phyloP scores from a whole-genome alignment of 2,113 vertebrate species.

The Chaetodon trifascialis region DNA sequence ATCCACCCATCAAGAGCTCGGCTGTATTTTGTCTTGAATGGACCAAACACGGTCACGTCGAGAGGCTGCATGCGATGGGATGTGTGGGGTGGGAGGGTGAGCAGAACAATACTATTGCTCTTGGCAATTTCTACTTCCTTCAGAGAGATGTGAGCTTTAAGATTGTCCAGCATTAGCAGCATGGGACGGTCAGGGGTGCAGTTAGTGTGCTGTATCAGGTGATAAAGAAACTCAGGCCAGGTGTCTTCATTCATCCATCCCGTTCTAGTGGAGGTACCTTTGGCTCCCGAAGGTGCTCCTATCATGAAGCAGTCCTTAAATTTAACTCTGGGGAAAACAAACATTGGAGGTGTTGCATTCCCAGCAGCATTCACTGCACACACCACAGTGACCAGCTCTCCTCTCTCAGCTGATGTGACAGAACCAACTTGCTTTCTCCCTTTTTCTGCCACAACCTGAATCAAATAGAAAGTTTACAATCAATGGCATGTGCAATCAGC shows the following conservation, averaged over 20 bases:
- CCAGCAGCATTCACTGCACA: slow-evolving; percentile 55
- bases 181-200: slow-evolving; percentile 38
- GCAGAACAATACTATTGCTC: slow-evolving; percentile 49
- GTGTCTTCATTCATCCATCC: slow-evolving; percentile 58
- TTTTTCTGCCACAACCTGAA: neutral
- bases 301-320: slow-evolving; percentile 42
- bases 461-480: no score
- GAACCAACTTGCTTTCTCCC: neutral
- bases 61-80: slow-evolving; percentile 58
- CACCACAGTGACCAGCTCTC: slow-evolving; percentile 32
- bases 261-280: slow-evolving; percentile 34
- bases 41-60: slow-evolving; percentile 34
- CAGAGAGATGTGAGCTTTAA: slow-evolving; percentile 29
- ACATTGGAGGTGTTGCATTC: slow-evolving; percentile 2
- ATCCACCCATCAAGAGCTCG: slow-evolving; percentile 42
- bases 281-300: slow-evolving; percentile 45
- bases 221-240: slow-evolving; percentile 45
- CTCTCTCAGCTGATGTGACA: slow-evolving; percentile 1
- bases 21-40: slow-evolving; percentile 45
- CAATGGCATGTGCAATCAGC: no score
- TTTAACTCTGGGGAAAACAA: slow-evolving; percentile 40
- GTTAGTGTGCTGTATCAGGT: slow-evolving; percentile 41
- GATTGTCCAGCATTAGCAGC: slow-evolving; percentile 57
- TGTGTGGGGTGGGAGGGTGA: slow-evolving; percentile 48
- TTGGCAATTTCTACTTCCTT: slow-evolving; percentile 30